phyloP scores from a whole-genome alignment of 2,888 invertebrate genomes.

The Himalopsyche tibetana region DNA sequence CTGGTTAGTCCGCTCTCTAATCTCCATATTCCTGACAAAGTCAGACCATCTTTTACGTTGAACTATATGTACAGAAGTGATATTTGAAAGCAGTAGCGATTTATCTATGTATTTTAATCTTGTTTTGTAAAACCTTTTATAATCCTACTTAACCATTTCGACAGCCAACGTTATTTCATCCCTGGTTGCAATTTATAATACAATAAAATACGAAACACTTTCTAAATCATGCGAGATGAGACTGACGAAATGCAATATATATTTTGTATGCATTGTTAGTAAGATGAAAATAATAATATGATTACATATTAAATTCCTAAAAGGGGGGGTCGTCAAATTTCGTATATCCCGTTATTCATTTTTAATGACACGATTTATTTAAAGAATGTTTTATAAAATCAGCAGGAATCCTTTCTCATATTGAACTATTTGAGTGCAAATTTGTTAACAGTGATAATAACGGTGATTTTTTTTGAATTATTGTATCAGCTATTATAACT shows the following conservation, averaged over 20 bases:
- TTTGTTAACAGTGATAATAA: too few species aligned
- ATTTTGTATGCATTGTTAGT: neutral
- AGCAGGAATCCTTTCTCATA: too few species aligned
- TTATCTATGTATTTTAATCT: neutral
- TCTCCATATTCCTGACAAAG: too few species aligned
- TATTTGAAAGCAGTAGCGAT: too few species aligned
- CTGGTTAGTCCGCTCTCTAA: too few species aligned
- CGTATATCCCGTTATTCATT: neutral
- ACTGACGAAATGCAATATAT: conserved; percentile 15
- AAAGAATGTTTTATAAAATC: too few species aligned
- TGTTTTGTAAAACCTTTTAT: neutral
- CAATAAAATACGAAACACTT: conserved; percentile 9
- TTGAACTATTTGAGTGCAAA: too few species aligned
- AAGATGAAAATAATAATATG: neutral
- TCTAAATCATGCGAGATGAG: conserved; percentile 1
- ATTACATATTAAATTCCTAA: neutral
- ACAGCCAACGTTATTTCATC: neutral
- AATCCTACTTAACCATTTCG: neutral
- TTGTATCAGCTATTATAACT: too few species aligned
- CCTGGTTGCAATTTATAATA: neutral
- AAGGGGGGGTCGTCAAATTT: neutral
- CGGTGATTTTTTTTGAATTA: too few species aligned
- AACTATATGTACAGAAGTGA: too few species aligned
- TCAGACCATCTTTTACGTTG: too few species aligned
- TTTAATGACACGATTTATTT: neutral